phyloP scores from a whole-genome alignment of 1,140 invertebrate genomes.

The Cyclargus thomasi region DNA sequence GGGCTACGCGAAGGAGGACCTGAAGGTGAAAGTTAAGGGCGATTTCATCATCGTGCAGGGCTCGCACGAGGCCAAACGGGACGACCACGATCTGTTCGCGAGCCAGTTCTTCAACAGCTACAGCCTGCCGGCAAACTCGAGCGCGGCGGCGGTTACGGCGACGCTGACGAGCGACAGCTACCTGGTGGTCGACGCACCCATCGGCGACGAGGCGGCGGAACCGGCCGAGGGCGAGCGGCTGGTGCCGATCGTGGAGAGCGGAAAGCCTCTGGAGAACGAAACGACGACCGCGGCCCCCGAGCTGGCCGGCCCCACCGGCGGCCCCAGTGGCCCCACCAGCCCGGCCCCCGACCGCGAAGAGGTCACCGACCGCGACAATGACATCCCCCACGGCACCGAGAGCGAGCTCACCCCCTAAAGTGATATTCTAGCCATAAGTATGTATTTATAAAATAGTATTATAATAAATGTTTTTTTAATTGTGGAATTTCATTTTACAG shows the following conservation, averaged over 20 bases:
- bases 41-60: constrained; percentile 63
- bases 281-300: constrained; percentile 25
- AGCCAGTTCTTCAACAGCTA: constrained; percentile 69
- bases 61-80: constrained; percentile 54
- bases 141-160: constrained; percentile 46
- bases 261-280: constrained; percentile 37
- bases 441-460: constrained; percentile 64
- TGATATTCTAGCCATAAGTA: constrained; percentile 55
- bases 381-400: constrained; percentile 42
- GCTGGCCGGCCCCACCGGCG: constrained; percentile 33
- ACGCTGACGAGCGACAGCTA: constrained; percentile 44
- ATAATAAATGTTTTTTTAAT: constrained; percentile 60
- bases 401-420: constrained; percentile 55
- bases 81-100: constrained; percentile 54
- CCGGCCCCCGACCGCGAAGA: constrained; percentile 44
- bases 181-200: constrained; percentile 44
- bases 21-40: constrained; percentile 60
- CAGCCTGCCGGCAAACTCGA: constrained; percentile 49
- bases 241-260: constrained; percentile 53
- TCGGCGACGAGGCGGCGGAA: constrained; percentile 24
- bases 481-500: constrained; percentile 30
- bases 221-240: constrained; percentile 30
- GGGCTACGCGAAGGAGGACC: constrained; percentile 55
- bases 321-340: constrained; percentile 30
- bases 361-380: constrained; percentile 50